phyloP scores from a whole-genome alignment of 1,140 invertebrate genomes.

The Telenomus remus region DNA sequence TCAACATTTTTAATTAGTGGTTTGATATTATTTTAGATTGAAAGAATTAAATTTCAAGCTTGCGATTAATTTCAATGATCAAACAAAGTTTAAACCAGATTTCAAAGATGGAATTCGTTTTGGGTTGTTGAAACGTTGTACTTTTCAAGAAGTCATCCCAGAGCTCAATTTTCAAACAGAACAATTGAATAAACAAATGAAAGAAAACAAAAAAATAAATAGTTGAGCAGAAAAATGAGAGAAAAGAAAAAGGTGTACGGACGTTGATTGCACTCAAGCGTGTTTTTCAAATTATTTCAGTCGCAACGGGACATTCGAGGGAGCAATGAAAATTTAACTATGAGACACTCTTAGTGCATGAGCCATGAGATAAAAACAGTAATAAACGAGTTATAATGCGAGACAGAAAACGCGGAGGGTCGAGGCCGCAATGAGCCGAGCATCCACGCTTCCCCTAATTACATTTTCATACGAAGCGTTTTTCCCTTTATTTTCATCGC shows the following conservation, averaged over 20 bases:
- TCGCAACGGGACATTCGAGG: conserved; percentile 27
- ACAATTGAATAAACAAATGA: too few species aligned
- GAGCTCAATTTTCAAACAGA: too few species aligned
- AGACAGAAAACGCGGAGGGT: conserved; percentile 57
- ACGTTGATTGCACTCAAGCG: conserved; percentile 7
- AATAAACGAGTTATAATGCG: conserved; percentile 67
- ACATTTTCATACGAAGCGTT: conserved; percentile 72
- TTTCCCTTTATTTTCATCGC: conserved; percentile 68
- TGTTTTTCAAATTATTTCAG: conserved; percentile 32
- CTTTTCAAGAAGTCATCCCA: too few species aligned
- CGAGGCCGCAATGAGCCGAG: conserved; percentile 69
- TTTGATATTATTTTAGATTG: too few species aligned
- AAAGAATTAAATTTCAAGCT: too few species aligned
- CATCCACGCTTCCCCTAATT: conserved; percentile 70
- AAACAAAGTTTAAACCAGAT: too few species aligned
- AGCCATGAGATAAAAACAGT: conserved; percentile 57
- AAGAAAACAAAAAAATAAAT: too few species aligned
- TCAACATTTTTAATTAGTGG: too few species aligned
- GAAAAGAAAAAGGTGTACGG: conserved; percentile 6
- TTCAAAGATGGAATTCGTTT: too few species aligned
- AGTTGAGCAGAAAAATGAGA: conserved; percentile 30
- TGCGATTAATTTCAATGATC: too few species aligned
- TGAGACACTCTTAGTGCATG: conserved; percentile 46
- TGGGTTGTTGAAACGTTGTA: too few species aligned
- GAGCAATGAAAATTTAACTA: conserved; percentile 43